phyloP scores from a whole-genome alignment of 2,797 vertebrate species.

The Sarcoramphus papa region DNA sequence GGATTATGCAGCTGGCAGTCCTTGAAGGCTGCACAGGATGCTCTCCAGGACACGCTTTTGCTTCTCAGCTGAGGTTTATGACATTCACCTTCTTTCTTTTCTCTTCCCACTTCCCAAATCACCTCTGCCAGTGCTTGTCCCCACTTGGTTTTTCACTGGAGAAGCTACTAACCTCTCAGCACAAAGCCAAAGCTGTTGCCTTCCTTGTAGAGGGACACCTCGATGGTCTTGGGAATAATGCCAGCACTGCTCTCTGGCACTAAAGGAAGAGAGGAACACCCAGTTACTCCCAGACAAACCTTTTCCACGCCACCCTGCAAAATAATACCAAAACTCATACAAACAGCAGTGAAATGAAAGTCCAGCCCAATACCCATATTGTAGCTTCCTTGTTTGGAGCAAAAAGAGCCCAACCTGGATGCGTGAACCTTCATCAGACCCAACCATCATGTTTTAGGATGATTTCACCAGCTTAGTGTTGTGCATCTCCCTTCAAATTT shows the following conservation, averaged over 20 bases:
- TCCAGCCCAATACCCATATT: not conserved
- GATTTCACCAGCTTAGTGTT: not conserved
- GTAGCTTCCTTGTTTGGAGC: not conserved
- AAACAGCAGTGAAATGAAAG: not conserved
- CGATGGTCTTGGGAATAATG: constrained; percentile 92
- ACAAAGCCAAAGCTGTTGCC: constrained; percentile 96
- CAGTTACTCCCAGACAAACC: not conserved
- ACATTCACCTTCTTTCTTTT: not conserved
- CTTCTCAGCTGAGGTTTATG: not conserved
- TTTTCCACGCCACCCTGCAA: not conserved
- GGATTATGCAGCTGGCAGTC: not conserved
- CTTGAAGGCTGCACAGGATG: not conserved
- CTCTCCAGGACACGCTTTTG: not conserved
- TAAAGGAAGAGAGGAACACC: constrained; percentile 54
- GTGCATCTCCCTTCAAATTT: not conserved
- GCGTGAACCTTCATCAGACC: not conserved
- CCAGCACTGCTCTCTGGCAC: constrained; percentile 88
- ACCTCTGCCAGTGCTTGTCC: not conserved
- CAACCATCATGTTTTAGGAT: not conserved
- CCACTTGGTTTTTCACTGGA: not conserved
- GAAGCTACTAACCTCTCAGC: constrained; percentile 84
- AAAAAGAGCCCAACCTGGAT: not conserved
- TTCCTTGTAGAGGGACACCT: constrained; percentile 94
- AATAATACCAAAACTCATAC: not conserved
- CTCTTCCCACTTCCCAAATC: not conserved